These are phyloP conservation scores for Albula goreensis DNA, from an alignment of 2,113 vertebrate species.

Conservation along the genomic window DNA sequence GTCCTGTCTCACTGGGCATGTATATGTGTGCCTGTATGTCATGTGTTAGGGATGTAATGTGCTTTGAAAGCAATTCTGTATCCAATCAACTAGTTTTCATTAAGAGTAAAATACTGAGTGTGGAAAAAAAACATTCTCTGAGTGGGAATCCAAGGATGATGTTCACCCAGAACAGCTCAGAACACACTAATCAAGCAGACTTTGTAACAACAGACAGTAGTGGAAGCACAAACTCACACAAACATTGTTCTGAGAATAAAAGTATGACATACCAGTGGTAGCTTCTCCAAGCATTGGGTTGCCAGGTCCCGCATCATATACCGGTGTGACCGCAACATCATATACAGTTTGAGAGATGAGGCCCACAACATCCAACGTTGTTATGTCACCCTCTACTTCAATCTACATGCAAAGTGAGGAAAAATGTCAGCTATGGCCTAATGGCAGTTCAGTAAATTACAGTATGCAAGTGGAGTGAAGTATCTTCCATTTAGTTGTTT, in stretches of 20 bases:
- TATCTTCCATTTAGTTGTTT: background rate
- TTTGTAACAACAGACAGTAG: background rate
- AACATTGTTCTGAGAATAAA: background rate
- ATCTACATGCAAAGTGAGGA: conserved; percentile 62
- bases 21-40: conserved; percentile 7
- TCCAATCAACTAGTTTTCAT: no score
- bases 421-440: background rate
- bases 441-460: background rate
- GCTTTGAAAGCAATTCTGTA: no score
- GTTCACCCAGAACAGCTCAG: no score
- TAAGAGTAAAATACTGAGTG: no score
- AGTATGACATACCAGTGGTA: conserved; percentile 74
- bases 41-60: no score
- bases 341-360: conserved; percentile 87
- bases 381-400: conserved; percentile 76
- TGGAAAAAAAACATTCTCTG: no score
- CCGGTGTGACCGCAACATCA: conserved; percentile 78
- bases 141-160: no score
- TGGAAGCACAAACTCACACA: conserved; percentile 15
- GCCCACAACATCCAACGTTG: conserved; percentile 66
- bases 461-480: no score
- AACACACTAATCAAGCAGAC: no score
- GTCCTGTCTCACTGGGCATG: conserved; percentile 15
- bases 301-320: conserved; percentile 80
- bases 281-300: conserved; percentile 66